Conservation (phyloP, 2,113 vertebrate species). For the Podarcis cretensis region DNA sequence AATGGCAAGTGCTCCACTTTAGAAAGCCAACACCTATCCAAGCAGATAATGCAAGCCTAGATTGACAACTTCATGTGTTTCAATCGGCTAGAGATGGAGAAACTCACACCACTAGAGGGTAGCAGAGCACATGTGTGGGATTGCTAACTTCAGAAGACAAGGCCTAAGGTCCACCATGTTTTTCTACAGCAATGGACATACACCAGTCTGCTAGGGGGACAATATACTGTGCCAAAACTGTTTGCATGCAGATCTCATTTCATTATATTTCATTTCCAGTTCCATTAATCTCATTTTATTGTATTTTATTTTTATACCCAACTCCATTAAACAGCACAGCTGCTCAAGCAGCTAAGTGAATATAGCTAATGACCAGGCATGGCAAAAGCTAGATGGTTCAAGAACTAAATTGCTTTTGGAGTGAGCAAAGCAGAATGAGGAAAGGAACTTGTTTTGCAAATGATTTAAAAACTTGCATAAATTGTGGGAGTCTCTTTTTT, state of each 20-base stretch:
- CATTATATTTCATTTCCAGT: slow-evolving; percentile 27
- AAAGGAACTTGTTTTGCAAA: slow-evolving; percentile 60
- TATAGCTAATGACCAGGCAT: slow-evolving; percentile 48
- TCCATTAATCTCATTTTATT: slow-evolving; percentile 29
- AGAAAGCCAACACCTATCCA: not conserved
- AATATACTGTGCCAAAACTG: not conserved
- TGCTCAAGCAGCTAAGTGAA: slow-evolving; percentile 59
- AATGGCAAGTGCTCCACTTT: not conserved
- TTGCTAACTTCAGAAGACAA: accelerated
- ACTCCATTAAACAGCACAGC: slow-evolving; percentile 44
- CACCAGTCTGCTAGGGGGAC: not conserved
- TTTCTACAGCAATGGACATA: not conserved
- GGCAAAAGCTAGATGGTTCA: slow-evolving; percentile 45
- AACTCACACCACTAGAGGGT: not conserved
- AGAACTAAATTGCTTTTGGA: slow-evolving; percentile 53
- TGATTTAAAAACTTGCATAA: slow-evolving; percentile 55
- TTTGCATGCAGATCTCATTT: not conserved
- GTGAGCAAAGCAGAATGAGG: slow-evolving; percentile 52
- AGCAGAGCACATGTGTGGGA: not conserved
- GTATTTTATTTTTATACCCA: slow-evolving; percentile 36
- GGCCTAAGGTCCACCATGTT: not conserved
- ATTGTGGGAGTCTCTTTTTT: slow-evolving; percentile 53
- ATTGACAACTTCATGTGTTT: not conserved
- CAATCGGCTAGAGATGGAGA: not conserved
- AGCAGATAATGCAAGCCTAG: not conserved